A percentile compares a stretch with the other conserved stretches of the same genome.
phyloP scores from a whole-genome alignment of 2,113 vertebrate species.

The Cottus gobio region DNA sequence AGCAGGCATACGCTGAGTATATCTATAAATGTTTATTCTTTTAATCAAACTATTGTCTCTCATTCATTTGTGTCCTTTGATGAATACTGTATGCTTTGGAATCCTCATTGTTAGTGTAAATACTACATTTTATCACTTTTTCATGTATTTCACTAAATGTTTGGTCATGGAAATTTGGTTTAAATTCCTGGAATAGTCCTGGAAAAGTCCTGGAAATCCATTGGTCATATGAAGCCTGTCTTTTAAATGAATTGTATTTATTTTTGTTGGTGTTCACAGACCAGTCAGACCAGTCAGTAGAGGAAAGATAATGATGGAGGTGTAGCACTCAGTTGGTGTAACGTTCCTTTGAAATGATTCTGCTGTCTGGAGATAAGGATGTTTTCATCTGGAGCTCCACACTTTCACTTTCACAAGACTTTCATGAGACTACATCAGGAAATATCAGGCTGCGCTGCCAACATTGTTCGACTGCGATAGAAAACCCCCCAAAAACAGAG shows the following conservation, averaged over 20 bases:
- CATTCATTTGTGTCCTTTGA: too few relatives aligned
- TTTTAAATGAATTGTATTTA: neutral
- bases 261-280: neutral
- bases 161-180: too few relatives aligned
- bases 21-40: too few relatives aligned
- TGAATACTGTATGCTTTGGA: too few relatives aligned
- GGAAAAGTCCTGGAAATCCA: too few relatives aligned
- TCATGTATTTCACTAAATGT: too few relatives aligned
- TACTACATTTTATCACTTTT: too few relatives aligned
- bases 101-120: too few relatives aligned
- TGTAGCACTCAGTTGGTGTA: neutral
- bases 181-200: too few relatives aligned
- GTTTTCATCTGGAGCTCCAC: neutral
- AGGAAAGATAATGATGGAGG: neutral
- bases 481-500: neutral
- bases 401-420: constrained; percentile 5
- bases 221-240: too few relatives aligned
- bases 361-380: neutral
- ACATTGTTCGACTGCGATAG: neutral
- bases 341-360: neutral
- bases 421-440: neutral
- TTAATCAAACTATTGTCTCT: too few relatives aligned
- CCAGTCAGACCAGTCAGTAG: neutral
- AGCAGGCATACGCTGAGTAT: too few relatives aligned
- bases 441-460: constrained; percentile 1